A percentile compares a stretch with the other conserved stretches of the same genome.
These are phyloP conservation scores for Drosophila stalkeri DNA, from an alignment of 2,888 invertebrate species.

Conservation along the genomic window DNA sequence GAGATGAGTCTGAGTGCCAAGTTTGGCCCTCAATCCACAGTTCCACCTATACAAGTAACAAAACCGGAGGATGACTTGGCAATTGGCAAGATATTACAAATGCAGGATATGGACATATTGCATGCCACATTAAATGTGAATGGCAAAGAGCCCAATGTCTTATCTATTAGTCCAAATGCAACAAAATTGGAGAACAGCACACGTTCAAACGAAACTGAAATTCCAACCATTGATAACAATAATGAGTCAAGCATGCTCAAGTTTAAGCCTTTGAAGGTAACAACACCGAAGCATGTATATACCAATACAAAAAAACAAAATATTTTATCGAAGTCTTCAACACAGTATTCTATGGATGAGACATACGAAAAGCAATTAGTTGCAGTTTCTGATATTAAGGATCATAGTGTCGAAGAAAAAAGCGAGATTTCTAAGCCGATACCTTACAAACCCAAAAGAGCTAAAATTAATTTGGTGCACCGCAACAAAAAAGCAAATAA, in stretches of 20 bases:
- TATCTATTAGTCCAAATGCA: slow-evolving; percentile 70
- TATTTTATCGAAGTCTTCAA: not conserved
- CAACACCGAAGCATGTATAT: not conserved
- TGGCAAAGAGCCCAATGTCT: slow-evolving; percentile 55
- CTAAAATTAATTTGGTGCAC: slow-evolving; percentile 78
- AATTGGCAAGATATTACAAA: slow-evolving; percentile 68
- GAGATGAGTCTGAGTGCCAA: slow-evolving; percentile 74
- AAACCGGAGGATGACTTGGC: slow-evolving; percentile 43
- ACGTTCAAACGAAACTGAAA: not conserved
- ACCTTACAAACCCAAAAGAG: slow-evolving; percentile 66
- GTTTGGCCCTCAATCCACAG: slow-evolving; percentile 37
- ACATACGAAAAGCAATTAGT: not conserved
- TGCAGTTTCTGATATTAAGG: slow-evolving; percentile 1
- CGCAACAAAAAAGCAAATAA: slow-evolving; percentile 61
- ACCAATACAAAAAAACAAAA: not conserved
- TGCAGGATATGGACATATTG: slow-evolving; percentile 68
- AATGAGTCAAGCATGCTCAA: not conserved
- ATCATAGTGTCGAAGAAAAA: not conserved
- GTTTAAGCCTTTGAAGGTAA: not conserved
- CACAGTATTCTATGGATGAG: not conserved
- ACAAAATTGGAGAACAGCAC: slow-evolving; percentile 45
- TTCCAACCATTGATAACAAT: not conserved
- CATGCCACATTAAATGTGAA: slow-evolving; percentile 67
- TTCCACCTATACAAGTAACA: not conserved
- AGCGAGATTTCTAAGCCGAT: not conserved